Evolutionary conservation across 1,140 invertebrate genomes (phyloP).

Genomic region (Drosophila ogumai): DNA sequence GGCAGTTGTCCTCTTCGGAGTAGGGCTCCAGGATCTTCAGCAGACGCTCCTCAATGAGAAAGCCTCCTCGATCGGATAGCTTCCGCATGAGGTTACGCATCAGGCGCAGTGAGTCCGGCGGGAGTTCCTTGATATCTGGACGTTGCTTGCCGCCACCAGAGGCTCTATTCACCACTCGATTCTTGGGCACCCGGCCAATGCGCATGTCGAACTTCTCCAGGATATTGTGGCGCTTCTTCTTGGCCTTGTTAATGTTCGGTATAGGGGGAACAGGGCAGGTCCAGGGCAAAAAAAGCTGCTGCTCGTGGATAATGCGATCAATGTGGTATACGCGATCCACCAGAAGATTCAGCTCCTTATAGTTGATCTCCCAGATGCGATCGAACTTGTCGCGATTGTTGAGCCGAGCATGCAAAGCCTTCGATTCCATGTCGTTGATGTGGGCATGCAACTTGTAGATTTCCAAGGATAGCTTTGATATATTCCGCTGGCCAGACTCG

Average conservation of each 20-base stretch:
- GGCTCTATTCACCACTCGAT: conserved; percentile 10
- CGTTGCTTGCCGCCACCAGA: conserved; percentile 8
- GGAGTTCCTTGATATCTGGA: conserved; percentile 47
- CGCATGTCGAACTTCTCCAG: conserved; percentile 61
- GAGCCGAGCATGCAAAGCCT: conserved; percentile 88
- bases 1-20: conserved; percentile 86
- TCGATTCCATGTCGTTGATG: conserved; percentile 88
- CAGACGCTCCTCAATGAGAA: conserved; percentile 88
- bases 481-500: conserved; percentile 85
- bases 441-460: conserved; percentile 88
- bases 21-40: conserved; percentile 87
- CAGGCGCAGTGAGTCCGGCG: conserved; percentile 55
- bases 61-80: conserved; percentile 87
- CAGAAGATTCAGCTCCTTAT: conserved; percentile 86
- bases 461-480: conserved; percentile 87
- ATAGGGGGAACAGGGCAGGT: conserved; percentile 83
- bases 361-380: conserved; percentile 90
- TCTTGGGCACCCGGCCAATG: conserved; percentile 58
- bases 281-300: conserved; percentile 89
- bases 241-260: conserved; percentile 57
- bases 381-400: conserved; percentile 87
- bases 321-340: conserved; percentile 87
- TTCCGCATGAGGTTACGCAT: conserved; percentile 86
- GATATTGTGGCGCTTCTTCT: conserved; percentile 33
- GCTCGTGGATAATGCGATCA: conserved; percentile 89